Base-by-base conservation (phyloP, 2,797 vertebrate genomes). In the Vespertilio murinus region DNA sequence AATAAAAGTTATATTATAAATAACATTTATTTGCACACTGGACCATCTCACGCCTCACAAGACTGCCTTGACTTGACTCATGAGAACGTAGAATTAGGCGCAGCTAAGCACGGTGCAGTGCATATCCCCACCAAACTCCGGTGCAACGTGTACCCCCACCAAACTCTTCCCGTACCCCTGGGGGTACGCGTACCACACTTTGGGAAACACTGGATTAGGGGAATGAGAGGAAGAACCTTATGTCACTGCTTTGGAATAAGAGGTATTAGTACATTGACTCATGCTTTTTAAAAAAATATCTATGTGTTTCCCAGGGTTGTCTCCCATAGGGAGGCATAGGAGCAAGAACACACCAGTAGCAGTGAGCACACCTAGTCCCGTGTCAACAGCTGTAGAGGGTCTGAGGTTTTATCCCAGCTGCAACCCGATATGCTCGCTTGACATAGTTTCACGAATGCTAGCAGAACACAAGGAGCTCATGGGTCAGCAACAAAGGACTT, bases 371-470 rank as follows among this genome's bases (percentile, higher is more conserved):
- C 13, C 59, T 65, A 42, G 54, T 93, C 47, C 49, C 18, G 1
- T 56, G n/a, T 93, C n/a, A 45, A 69, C 47, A 84, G 49, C 88
- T n/a, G 14, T 33, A 20, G 3, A 70, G 30, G 25, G 22, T 88
- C 56, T 93, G 74, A 85, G 49, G 49, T 80, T 75, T 70, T 77
- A 80, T 91, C 38, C 59, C 56, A 22, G 30, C 69, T 65, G 38
- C 38, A 84, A 85, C 35, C 69, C 47, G 70, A 79, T 67, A 88
- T 77, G 35, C 42, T 64, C 20, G 10, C 17, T 65, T 59, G 33
- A 52, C 71, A 84, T 47, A 56, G 59, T 47, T 91, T 91, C 88
- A 49, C 17, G 28, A 81, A 93, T 75, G n/a, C 73, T 77, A 56
- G 67, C 91, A 88, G 73, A 85, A 71, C 52, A 56, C 49, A 88